Evolutionary conservation across 2,113 vertebrate species (phyloP).

Genomic region (Syngnathus typhle): DNA sequence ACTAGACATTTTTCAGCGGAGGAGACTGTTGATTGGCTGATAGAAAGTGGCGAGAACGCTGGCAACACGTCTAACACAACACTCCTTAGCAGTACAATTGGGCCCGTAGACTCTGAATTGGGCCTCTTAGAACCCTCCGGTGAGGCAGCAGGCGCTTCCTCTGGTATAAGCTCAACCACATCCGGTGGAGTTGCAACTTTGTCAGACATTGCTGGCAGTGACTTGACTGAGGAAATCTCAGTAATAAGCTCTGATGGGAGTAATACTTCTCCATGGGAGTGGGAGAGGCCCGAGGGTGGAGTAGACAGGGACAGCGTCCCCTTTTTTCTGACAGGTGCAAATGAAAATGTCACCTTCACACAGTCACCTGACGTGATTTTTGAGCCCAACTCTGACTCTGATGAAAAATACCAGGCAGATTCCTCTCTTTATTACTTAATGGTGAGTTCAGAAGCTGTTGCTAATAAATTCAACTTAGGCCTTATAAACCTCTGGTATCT

Average conservation of each 20-base stretch:
- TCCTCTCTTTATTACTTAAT: slow-evolving; percentile 67
- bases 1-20: slow-evolving; percentile 22
- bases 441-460: slow-evolving; percentile 70
- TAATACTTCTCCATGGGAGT: slow-evolving; percentile 15
- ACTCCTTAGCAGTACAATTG: slow-evolving; percentile 33
- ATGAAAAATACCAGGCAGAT: slow-evolving; percentile 79
- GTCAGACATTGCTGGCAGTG: slow-evolving; percentile 4
- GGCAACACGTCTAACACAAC: slow-evolving; percentile 23
- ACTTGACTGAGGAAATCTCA: slow-evolving; percentile 11
- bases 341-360: slow-evolving; percentile 8
- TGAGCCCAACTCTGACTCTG: slow-evolving; percentile 37
- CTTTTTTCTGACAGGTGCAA: slow-evolving; percentile 69
- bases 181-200: slow-evolving; percentile 24
- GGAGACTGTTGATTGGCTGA: background rate
- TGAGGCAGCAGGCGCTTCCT: slow-evolving; percentile 29
- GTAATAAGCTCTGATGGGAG: slow-evolving; percentile 18
- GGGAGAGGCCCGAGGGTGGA: slow-evolving; percentile 22
- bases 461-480: background rate
- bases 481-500: background rate
- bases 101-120: slow-evolving; percentile 18
- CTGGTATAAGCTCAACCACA: slow-evolving; percentile 29
- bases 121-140: slow-evolving; percentile 26
- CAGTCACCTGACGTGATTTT: slow-evolving; percentile 57
- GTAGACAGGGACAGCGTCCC: slow-evolving; percentile 58
- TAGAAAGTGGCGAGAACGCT: slow-evolving; percentile 4